These are phyloP conservation scores for Amorpha juglandis DNA, from an alignment of 2,888 invertebrate species.

Conservation along the genomic window DNA sequence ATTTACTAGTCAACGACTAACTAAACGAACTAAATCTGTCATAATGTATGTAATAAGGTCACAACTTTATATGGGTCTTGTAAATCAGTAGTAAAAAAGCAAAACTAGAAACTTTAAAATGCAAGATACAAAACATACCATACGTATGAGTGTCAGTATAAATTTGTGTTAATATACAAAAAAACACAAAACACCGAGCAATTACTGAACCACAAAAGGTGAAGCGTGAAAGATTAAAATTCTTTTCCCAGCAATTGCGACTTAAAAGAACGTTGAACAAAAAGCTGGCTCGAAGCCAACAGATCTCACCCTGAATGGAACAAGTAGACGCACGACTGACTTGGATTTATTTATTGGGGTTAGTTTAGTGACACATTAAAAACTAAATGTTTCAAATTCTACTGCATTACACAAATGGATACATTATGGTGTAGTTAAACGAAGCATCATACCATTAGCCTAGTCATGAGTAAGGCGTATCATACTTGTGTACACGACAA, in stretches of 20 bases:
- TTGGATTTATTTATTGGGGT: conserved; percentile 67
- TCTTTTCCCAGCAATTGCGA: conserved; percentile 59
- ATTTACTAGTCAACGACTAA: neutral
- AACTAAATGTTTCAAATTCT: conserved; percentile 42
- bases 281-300: conserved; percentile 65
- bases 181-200: conserved; percentile 35
- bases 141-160: conserved; percentile 15
- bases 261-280: conserved; percentile 54
- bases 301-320: conserved; percentile 60
- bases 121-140: conserved; percentile 4
- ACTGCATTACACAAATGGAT: conserved; percentile 34
- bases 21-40: neutral
- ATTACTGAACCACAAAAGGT: conserved; percentile 43
- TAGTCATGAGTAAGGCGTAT: no score
- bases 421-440: conserved; percentile 30
- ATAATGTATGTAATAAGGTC: neutral
- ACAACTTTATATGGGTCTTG: neutral
- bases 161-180: conserved; percentile 21
- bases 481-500: no score
- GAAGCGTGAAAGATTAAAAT: conserved; percentile 60
- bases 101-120: neutral
- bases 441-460: no score
- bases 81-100: neutral
- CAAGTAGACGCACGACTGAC: conserved; percentile 55
- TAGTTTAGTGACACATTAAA: conserved; percentile 61